phyloP scores from a whole-genome alignment of 2,113 vertebrate species.

The Anolis carolinensis region DNA sequence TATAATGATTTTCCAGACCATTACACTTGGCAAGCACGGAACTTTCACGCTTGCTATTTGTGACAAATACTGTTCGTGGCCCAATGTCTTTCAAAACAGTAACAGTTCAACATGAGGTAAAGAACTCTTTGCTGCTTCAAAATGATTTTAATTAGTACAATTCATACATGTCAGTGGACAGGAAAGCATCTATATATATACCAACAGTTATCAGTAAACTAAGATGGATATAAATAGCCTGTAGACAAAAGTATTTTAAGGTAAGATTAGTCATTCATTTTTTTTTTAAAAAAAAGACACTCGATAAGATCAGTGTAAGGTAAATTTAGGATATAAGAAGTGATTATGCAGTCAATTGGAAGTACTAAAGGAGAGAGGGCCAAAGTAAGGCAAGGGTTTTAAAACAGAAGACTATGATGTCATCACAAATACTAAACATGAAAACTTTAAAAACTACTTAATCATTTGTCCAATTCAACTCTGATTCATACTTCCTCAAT shows the following conservation, averaged over 20 bases:
- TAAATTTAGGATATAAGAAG: constrained; percentile 37
- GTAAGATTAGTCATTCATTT: not conserved
- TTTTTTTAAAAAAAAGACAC: not conserved
- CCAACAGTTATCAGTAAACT: not conserved
- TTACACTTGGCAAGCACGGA: no score
- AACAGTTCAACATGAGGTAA: not conserved
- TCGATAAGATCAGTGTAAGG: constrained; percentile 13
- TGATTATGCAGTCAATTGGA: constrained; percentile 18
- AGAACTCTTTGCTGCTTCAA: not conserved
- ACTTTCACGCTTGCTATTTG: not conserved
- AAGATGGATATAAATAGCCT: not conserved
- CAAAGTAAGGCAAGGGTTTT: constrained; percentile 41
- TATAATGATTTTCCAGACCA: not conserved
- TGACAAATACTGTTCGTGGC: not conserved
- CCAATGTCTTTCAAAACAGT: not conserved
- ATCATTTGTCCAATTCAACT: constrained; percentile 17
- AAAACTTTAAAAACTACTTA: constrained; percentile 40
- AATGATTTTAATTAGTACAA: not conserved
- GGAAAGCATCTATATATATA: not conserved
- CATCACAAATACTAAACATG: constrained; percentile 32
- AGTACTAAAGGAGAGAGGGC: constrained; percentile 4
- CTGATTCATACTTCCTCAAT: constrained; percentile 50
- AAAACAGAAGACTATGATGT: constrained; percentile 51
- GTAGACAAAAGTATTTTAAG: not conserved
- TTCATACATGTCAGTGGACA: not conserved